Evolutionary conservation across 2,113 vertebrate genomes (phyloP).

Genomic region (Plecotus auritus): DNA sequence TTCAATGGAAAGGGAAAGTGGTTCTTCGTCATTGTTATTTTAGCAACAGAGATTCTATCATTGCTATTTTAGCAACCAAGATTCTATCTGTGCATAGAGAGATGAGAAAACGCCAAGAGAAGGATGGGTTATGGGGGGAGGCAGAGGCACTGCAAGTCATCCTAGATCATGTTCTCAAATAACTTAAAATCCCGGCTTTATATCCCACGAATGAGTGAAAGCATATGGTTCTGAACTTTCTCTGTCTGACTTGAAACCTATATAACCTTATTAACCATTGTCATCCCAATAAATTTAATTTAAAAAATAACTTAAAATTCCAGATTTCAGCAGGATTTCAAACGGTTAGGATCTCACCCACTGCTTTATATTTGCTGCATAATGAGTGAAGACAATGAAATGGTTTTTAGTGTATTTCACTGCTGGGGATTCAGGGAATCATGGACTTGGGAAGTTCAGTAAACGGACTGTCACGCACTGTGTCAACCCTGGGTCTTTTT

Average conservation of each 20-base stretch:
- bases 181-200: not conserved
- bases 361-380: not conserved
- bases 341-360: not conserved
- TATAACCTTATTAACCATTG: not conserved
- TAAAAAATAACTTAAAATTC: not conserved
- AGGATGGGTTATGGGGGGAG: not conserved
- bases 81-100: not conserved
- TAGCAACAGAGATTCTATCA: not conserved
- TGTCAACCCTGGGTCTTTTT: not conserved
- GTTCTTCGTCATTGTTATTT: not conserved
- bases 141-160: not conserved
- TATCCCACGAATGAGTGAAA: not conserved
- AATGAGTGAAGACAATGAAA: not conserved
- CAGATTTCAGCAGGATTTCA: not conserved
- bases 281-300: not conserved
- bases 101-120: not conserved
- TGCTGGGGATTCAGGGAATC: not conserved
- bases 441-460: conserved; percentile 35
- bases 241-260: not conserved
- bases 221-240: not conserved
- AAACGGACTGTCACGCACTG: not conserved
- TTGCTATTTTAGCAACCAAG: not conserved
- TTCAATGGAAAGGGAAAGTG: not conserved
- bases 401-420: not conserved
- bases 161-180: not conserved